Evolutionary conservation across 2,113 vertebrate genomes (phyloP), one percentile per base, ranked within the genome.

Genomic region (Thermophis baileyi): DNA sequence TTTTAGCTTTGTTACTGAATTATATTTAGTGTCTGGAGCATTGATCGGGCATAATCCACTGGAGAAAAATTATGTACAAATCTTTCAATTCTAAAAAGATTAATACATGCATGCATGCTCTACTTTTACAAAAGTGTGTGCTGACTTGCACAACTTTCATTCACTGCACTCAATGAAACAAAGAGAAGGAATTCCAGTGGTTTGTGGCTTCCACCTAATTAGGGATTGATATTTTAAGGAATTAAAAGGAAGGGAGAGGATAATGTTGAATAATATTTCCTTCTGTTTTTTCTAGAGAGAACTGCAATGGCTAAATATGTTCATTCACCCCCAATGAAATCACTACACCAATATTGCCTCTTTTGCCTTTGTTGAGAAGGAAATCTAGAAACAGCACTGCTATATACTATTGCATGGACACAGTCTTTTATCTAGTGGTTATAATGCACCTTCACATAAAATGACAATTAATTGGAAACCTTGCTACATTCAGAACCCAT

Each of bases 251-350:
- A 44, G 57, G 54, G 24, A 24, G 30, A 81, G 18, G 74, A 6
- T 22, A 55, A 35, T 20, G 30, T 30, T 60, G 53, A 40, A 16
- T 40, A 89, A 27, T 51, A 81, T 49, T 91, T 91, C 87, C 94
- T 92, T 94, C 91, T 54, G 74, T 94, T 95, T 95, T 9, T 0
- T 95, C 90, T 93, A 93, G 94, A 96, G 93, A 89, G 91, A 95
- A 95, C 46, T 95, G 95, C 95, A 89, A 94, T 89, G 95, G 95
- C 95, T 94, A 94, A 97, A 96, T 97, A 97, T 97, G 97, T 97
- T 95, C 93, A 89, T 44, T 47, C 87, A 49, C 49, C 9, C 44
- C 46, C 91, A 93, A 95, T 50, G 88, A 95, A 92, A 92, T 95
- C 88, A 69, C 90, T 57, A 55, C n/a, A 22, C 86, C 5, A 57